Evolutionary conservation across 2,888 invertebrate species (phyloP), one percentile per base, ranked within the genome.

Genomic region (Dicyrtomina minuta): DNA sequence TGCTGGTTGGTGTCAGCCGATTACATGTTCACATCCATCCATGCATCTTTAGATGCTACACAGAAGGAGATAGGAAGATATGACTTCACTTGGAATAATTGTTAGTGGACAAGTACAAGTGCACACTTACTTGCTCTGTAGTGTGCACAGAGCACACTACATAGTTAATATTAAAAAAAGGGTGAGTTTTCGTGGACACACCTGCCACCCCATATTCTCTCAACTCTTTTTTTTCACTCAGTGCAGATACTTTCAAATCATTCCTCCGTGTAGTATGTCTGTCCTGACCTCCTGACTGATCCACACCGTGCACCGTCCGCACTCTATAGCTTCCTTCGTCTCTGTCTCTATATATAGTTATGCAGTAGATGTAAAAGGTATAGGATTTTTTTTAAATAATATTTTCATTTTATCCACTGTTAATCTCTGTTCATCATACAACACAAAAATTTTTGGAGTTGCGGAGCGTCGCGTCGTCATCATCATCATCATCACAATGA

Each of bases 31-130:
- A 61, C 41, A 61, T 61, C 15, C 60, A 60, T 44, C n/a, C 22
- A 60, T 41, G 41, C 60, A 60, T 60, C 44, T 17, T 44, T 60
- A 44, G 43, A 60, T 60, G 22, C 41, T 24, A 44, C 60, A 60
- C 46, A 61, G 46, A 46, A 61, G 49, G 61, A 61, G 60, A 60
- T 61, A 15, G 61, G 17, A 61, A 61, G 61, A 49, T 61, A 61
- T 26, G 49, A 61, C 24, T 61, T 61, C 49, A 61, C n/a, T 49
- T 26, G 49, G 44, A 61, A 46, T 49, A 61, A 49, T 49, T 46
- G 61, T 61, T 46, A 61, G 49, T 49, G 61, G 61, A 61, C 61
- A 61, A 61, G 61, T 49, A 20, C 41, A 61, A 55, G 55, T 43
- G 43, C 20, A 26, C 17, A 49, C 15, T 49, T 49, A 49, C 61